Conservation (phyloP, 2,113 vertebrate species). For the Ameiurus melas region DNA sequence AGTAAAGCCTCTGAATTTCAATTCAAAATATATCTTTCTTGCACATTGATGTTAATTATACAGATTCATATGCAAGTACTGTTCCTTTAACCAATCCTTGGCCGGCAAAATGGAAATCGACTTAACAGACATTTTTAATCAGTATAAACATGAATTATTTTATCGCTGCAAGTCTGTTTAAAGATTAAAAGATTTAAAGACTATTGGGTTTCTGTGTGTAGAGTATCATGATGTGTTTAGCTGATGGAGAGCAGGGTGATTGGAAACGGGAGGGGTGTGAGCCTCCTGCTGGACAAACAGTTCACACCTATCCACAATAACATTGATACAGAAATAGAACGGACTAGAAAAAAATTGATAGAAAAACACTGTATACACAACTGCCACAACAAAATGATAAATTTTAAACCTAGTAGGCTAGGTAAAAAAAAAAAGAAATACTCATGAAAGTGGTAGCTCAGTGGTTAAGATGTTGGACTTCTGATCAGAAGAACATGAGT, state of each 20-base stretch:
- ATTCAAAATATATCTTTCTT: background rate
- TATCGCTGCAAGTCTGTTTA: background rate
- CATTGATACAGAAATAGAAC: background rate
- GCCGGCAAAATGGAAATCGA: too few species aligned
- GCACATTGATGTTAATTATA: background rate
- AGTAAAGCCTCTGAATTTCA: background rate
- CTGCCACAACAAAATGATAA: background rate
- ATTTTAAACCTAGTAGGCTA: background rate
- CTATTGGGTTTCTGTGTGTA: background rate
- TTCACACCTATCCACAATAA: background rate
- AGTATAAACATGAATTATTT: background rate
- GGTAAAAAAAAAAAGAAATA: background rate
- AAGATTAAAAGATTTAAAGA: too few species aligned
- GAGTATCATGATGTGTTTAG: background rate
- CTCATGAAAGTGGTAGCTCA: background rate
- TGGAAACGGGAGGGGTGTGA: background rate
- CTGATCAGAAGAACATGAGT: too few species aligned
- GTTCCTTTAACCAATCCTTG: background rate
- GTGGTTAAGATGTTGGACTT: too few species aligned
- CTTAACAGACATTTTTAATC: background rate
- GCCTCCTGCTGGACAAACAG: background rate
- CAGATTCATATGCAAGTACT: background rate
- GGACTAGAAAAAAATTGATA: background rate
- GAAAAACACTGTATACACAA: background rate
- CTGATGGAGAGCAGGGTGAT: background rate